These are phyloP conservation scores for Chaenocephalus aceratus DNA, from an alignment of 2,113 vertebrate species.

Conservation along the genomic window DNA sequence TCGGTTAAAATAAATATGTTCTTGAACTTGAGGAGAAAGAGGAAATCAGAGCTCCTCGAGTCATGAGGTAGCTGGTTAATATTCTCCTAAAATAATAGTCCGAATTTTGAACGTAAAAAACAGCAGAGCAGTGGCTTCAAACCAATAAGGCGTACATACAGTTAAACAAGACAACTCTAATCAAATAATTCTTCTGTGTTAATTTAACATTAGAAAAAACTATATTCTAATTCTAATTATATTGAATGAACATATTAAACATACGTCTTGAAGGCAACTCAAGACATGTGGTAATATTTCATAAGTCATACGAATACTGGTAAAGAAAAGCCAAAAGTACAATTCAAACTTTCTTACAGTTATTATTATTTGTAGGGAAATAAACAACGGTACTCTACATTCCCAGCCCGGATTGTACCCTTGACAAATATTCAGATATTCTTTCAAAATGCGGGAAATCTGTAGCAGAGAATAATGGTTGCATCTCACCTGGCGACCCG, in stretches of 20 bases:
- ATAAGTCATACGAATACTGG: not conserved
- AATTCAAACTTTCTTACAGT: not conserved
- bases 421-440: not conserved
- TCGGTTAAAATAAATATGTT: not conserved
- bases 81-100: constrained; percentile 26
- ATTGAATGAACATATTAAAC: no score
- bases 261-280: no score
- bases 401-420: not conserved
- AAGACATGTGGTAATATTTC: not conserved
- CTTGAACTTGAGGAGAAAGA: not conserved
- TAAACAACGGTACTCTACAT: no score
- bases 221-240: not conserved
- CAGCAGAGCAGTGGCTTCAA: not conserved
- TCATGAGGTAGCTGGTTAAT: constrained; percentile 4
- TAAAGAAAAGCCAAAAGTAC: not conserved
- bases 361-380: not conserved
- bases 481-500: constrained; percentile 74
- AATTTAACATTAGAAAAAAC: not conserved
- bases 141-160: not conserved
- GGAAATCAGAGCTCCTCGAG: not conserved
- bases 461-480: not conserved
- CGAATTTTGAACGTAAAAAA: not conserved
- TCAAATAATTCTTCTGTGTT: not conserved
- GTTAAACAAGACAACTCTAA: not conserved
- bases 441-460: no score